Base-by-base conservation (phyloP, 2,113 vertebrate species). In the Podiceps cristatus region DNA sequence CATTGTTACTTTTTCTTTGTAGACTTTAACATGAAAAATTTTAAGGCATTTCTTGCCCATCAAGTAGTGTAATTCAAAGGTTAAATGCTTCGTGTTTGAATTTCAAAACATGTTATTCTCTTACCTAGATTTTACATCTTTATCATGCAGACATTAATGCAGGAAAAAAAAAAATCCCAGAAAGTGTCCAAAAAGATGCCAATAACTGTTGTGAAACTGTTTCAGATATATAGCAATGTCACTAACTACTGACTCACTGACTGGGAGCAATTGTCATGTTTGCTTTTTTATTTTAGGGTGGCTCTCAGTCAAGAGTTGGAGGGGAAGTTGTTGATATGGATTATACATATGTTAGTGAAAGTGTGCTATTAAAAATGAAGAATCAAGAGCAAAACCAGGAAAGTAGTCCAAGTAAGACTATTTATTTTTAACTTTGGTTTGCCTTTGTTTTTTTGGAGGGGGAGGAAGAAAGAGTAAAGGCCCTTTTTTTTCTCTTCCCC, bases 341-440 rank as follows among this genome's bases (percentile, higher is more conserved):
- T 98, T 99, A 98, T 94, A 99, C 99, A 0, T 99, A 99, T 93
- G 98, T 99, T 91, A 99, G 98, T 97, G 99, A 99, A 96, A 99
- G 99, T 63, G 33, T 99, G 45, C 98, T 99, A 31, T 79, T 98
- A 53, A 98, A 99, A 96, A 71, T 91, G 89, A 98, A 97, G 86
- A 97, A 92, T 85, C 96, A 97, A 68, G 97, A 98, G 17, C 90
- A 97, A n/a, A 95, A 68, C n/a, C 76, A 89, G 84, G 84, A 86
- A 78, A 94, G 92, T 87, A 68, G 74, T 78, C 72, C 96, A 98
- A 83, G 98, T 99, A 98, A 98, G 97, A 79, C 3, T 25, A 35
- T 47, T 49, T 76, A 3, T 17, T 31, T 24, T 40, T 86, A 7
- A 50, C 9, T 60, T 93, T 80, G 50, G 18, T 94, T 93, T 79